Evolutionary conservation across 2,888 invertebrate genomes (phyloP), one percentile per base, ranked within the genome.

Genomic region (Galerucella nymphaeae): DNA sequence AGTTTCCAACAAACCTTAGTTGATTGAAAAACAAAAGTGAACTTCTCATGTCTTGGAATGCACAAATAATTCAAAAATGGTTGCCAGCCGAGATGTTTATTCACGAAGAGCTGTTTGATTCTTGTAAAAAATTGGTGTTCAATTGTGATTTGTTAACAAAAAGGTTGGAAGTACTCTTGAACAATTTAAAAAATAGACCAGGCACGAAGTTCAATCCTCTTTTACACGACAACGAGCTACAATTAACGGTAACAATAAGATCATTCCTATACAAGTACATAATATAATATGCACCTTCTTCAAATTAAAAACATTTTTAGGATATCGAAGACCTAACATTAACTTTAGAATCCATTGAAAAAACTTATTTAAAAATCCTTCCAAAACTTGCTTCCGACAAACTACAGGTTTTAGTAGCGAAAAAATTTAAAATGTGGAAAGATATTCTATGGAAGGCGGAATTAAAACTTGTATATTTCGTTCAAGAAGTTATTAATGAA

Each of bases 311-410:
- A 6, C 11, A 57, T 20, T 88, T 88, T 63, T 82, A 91, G 91
- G 89, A 90, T 83, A 83, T 91, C 83, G 89, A 90, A 85, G 88
- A 88, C 85, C 87, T 90, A 79, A 87, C 89, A 83, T 88, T 87
- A 74, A 88, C 88, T 77, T 85, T 90, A 82, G 86, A 88, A 62
- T 88, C 87, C 78, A 80, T 90, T 83, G 88, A 88, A 18, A 87
- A 88, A 77, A 88, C 88, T 38, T 90, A 89, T 81, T 88, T 87
- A 78, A 88, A 87, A 81, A 83, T 89, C 71, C 89, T 89, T 80
- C 87, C 88, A 2, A 88, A 89, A 76, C 82, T 90, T 68, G 78
- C 87, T 85, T 72, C 75, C 57, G 77, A 82, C 62, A 88, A 88
- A 66, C 48, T 59, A 8, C 79, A 77, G 18, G 10, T 65, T n/a